A percentile compares a stretch with the other conserved stretches of the same genome.
phyloP scores from a whole-genome alignment of 2,113 vertebrate genomes.

The Uria lomvia region DNA sequence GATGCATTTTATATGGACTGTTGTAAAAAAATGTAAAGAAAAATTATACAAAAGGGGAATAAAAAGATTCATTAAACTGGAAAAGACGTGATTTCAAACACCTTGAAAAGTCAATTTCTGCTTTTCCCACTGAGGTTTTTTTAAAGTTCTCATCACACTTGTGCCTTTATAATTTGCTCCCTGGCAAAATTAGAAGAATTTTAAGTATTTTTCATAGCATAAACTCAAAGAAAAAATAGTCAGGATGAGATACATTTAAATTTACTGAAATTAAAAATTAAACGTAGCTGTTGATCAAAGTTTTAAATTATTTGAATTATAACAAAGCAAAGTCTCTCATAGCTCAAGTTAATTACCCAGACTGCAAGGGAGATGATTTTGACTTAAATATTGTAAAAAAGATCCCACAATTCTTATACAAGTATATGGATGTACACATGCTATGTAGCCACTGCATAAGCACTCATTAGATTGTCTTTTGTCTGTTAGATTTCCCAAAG shows the following conservation, averaged over 20 bases:
- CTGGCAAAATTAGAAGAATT: neutral
- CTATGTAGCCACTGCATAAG: neutral
- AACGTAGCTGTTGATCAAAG: neutral
- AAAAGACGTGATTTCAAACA: neutral
- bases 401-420: neutral
- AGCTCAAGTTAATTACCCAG: neutral
- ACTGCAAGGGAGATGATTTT: neutral
- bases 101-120: neutral
- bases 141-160: neutral
- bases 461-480: neutral
- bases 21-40: neutral
- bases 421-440: neutral
- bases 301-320: neutral
- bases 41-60: neutral
- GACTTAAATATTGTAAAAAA: neutral
- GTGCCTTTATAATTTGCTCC: neutral
- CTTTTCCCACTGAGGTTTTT: neutral
- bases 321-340: neutral
- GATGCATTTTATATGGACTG: neutral
- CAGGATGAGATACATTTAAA: neutral
- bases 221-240: neutral
- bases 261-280: neutral
- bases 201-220: neutral
- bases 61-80: neutral
- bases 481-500: neutral